Conservation (phyloP, 2,888 invertebrate species). For the Hanleya hanleyi region DNA sequence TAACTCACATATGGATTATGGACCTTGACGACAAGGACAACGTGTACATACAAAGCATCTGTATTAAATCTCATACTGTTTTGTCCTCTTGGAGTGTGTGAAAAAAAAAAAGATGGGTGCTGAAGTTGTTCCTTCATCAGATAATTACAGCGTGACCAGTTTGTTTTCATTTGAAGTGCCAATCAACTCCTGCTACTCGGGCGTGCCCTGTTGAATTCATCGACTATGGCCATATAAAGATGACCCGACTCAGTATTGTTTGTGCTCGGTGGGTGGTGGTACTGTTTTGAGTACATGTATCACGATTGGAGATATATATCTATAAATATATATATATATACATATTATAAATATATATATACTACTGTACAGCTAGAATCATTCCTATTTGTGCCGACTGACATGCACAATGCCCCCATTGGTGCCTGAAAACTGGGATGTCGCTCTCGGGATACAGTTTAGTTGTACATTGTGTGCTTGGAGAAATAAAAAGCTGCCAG, state of each 20-base stretch:
- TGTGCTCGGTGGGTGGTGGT: neutral
- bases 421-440: too few species aligned
- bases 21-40: neutral
- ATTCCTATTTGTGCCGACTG: slow-evolving; percentile 5
- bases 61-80: neutral
- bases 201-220: neutral
- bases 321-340: neutral
- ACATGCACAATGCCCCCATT: too few species aligned
- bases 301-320: neutral
- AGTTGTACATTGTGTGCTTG: too few species aligned
- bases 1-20: neutral
- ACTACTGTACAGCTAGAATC: neutral
- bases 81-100: too few species aligned
- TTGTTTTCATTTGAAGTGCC: neutral
- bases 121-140: too few species aligned
- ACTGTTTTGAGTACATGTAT: neutral
- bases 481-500: too few species aligned
- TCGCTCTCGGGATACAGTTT: too few species aligned
- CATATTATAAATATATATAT: neutral
- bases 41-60: neutral
- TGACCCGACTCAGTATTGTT: neutral
- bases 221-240: neutral
- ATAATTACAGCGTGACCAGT: too few species aligned
- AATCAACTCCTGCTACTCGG: neutral
- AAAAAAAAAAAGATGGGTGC: too few species aligned